phyloP scores from a whole-genome alignment of 2,888 invertebrate genomes.

The Gerris lacustris region DNA sequence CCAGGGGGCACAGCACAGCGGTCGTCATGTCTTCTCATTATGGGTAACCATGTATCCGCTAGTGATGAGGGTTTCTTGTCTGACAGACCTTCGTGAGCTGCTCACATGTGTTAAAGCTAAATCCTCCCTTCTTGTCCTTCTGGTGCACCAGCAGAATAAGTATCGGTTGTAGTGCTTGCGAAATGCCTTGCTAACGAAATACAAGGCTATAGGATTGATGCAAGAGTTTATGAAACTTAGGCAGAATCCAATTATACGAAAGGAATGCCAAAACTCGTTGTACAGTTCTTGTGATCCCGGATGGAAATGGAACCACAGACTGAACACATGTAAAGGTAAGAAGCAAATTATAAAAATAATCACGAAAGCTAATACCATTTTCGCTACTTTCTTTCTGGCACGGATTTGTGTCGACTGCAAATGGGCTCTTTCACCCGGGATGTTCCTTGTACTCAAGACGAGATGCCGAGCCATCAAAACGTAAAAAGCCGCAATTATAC shows the following conservation, averaged over 20 bases:
- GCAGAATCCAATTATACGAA: slow-evolving; percentile 71
- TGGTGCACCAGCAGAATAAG: slow-evolving; percentile 57
- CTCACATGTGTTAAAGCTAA: slow-evolving; percentile 26
- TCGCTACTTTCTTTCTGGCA: slow-evolving; percentile 46
- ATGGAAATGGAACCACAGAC: slow-evolving; percentile 71
- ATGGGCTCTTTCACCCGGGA: slow-evolving; percentile 56
- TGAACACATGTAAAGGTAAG: slow-evolving; percentile 69
- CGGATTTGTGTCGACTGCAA: slow-evolving; percentile 39
- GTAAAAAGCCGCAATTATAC: slow-evolving; percentile 78
- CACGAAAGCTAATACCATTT: slow-evolving; percentile 83
- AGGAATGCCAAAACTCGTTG: slow-evolving; percentile 62
- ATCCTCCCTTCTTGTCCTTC: slow-evolving; percentile 19
- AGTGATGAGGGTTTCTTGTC: slow-evolving; percentile 28
- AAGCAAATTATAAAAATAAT: slow-evolving; percentile 80
- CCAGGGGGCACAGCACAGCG: slow-evolving; percentile 18
- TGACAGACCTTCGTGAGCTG: slow-evolving; percentile 27
- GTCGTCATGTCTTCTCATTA: slow-evolving; percentile 29
- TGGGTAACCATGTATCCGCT: slow-evolving; percentile 29
- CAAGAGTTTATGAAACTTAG: slow-evolving; percentile 82
- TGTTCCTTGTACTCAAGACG: slow-evolving; percentile 66
- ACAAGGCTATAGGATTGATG: slow-evolving; percentile 77
- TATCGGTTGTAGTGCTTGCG: slow-evolving; percentile 63
- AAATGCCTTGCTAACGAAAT: slow-evolving; percentile 78
- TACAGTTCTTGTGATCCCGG: slow-evolving; percentile 52
- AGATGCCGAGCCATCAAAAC: slow-evolving; percentile 78